Evolutionary conservation across 2,888 invertebrate species (phyloP), one percentile per base, ranked within the genome.

Genomic region (Thecocarcelia acutangulata): DNA sequence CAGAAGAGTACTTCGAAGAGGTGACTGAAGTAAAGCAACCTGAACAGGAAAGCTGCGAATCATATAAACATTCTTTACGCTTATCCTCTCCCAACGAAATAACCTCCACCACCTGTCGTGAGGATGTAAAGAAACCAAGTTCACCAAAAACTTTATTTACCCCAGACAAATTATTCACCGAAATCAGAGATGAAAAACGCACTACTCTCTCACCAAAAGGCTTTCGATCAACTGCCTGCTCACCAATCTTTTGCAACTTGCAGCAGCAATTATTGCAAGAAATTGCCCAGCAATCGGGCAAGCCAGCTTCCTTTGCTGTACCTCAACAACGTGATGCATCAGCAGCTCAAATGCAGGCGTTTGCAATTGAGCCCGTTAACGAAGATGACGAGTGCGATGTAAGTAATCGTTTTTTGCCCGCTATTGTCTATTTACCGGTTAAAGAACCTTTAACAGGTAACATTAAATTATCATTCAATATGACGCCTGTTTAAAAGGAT

Each of bases 401-500:
- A 63, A 63, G 64, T 80, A 87, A 87, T 86, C 94, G 94, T 90
- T 96, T 97, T 91, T 94, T 97, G 88, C 96, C 98, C 85, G 97
- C 97, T 87, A 93, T 98, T 87, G 97, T 98, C 91, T 97, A 97
- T 92, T 94, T 98, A 92, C 98, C 98, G 84, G 97, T 98, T 89
- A 94, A 95, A 86, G 95, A 96, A 90, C 94, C 96, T 91, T 94
- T 97, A 88, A 95, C 95, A 89, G 94, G 95, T 89, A 95, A 96
- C 86, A 93, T 97, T 87, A 97, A 97, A 86, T 95, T 97, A 88
- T 97, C 97, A 91, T 97, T 98, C 90, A 97, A 95, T 90, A 94
- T 98, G 87, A 97, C 97, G 90, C 98, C 98, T 88, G 96, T 97
- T 93, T 97, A 95, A 92, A 63, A 9, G 46, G 37, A 2, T 54